Conservation (phyloP, 2,888 invertebrate genomes). For the Drosophila hamatofila region DNA sequence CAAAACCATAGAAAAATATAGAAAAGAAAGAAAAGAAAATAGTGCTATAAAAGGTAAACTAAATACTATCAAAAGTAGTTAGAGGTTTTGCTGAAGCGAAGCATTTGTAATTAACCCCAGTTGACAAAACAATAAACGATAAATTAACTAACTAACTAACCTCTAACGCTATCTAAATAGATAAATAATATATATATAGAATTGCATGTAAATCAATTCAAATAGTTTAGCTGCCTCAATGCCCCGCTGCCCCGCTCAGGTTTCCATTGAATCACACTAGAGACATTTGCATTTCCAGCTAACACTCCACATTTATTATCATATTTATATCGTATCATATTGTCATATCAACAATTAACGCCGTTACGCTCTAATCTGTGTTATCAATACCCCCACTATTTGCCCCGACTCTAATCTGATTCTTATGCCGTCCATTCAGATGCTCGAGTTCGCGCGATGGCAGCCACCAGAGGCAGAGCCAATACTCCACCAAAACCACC, state of each 20-base stretch:
- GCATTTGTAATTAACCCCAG: constrained; percentile 1
- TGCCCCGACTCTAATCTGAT: constrained; percentile 41
- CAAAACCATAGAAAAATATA: constrained; percentile 19
- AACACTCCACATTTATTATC: constrained; percentile 16
- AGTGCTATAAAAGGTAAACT: constrained; percentile 29
- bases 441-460: constrained; percentile 79
- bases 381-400: constrained; percentile 28
- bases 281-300: constrained; percentile 25
- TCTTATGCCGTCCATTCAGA: constrained; percentile 54
- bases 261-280: constrained; percentile 25
- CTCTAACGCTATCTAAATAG: background rate
- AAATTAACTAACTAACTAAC: constrained; percentile 25
- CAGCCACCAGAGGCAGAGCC: constrained; percentile 83
- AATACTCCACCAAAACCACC: constrained; percentile 84
- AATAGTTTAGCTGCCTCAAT: constrained; percentile 15
- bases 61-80: constrained; percentile 7
- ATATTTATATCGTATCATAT: constrained; percentile 9
- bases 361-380: constrained; percentile 36
- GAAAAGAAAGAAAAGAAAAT: constrained; percentile 2
- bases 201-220: constrained; percentile 59
- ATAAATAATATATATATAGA: constrained; percentile 22
- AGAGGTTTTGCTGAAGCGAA: constrained; percentile 6
- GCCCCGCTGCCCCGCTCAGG: background rate
- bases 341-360: constrained; percentile 9
- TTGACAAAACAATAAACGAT: background rate